Base-by-base conservation (phyloP, 2,797 vertebrate species). In the Dromococcyx pavoninus region DNA sequence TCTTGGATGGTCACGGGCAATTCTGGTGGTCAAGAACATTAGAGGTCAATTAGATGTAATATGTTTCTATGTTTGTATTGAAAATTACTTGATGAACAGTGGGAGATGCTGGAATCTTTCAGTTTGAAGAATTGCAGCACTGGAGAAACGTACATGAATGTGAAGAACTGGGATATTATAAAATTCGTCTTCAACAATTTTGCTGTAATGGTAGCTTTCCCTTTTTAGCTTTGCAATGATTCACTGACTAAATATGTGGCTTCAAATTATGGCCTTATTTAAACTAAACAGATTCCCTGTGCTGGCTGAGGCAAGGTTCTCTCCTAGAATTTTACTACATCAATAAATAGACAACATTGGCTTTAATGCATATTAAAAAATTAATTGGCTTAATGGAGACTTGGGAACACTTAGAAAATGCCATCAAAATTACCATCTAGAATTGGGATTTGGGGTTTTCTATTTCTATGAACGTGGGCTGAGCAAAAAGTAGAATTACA, bases 231-330 rank as follows among this genome's bases (percentile, higher is more conserved):
- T 53, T 5, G 2, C 96, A 85, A 33, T 98, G 97, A 98, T 97
- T 98, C 97, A 98, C 61, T 95, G 79, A 33, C 96, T 88, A 98
- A 97, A 97, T 95, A 97, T 97, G 96, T 93, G 94, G 13, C 96
- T 97, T 95, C 94, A 96, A 97, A 97, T 98, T 97, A 97, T 96
- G 95, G 97, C 97, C 97, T 98, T 97, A 94, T 92, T 94, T 97
- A 97, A 97, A 97, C 92, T 70, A 96, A 97, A 95, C 60, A 27
- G 75, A 93, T 89, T 60, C 57, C 27, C 89, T 89, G 39, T 4
- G 5, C 70, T 92, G 77, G 83, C 17, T 80, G 93, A 92, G 86
- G 54, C 7, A 5, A 91, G 41, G 2, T 64, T 85, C 18, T 92
- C 44, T 88, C 86, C 91, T 95, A 71, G 67, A 76, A 27, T 44